A percentile compares a stretch with the other conserved stretches of the same genome.
Evolutionary conservation across 2,797 vertebrate genomes (phyloP).

Genomic region (Hydrophis major): DNA sequence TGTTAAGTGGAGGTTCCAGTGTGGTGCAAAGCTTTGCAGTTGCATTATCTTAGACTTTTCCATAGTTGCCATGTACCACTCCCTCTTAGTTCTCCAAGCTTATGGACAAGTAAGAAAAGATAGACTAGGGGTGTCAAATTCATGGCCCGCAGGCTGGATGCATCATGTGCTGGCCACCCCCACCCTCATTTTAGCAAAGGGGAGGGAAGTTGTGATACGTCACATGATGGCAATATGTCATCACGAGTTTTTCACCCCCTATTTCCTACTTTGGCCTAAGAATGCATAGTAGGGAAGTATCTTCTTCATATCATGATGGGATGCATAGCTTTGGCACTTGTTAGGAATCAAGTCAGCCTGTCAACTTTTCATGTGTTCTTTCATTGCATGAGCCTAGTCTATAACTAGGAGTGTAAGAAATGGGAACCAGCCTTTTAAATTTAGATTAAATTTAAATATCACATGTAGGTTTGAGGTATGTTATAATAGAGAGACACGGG

Average conservation of each 20-base stretch:
- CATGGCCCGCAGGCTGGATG: no score
- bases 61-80: not conserved
- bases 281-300: not conserved
- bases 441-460: not conserved
- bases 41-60: not conserved
- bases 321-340: not conserved
- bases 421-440: not conserved
- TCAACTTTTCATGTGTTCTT: not conserved
- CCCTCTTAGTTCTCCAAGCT: not conserved
- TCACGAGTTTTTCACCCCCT: no score
- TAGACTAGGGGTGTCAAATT: not conserved
- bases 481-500: not conserved
- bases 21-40: not conserved
- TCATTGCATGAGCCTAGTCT: not conserved
- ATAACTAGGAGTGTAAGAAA: not conserved
- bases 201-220: no score
- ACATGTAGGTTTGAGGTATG: not conserved
- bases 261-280: not conserved
- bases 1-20: not conserved
- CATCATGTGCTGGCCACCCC: no score
- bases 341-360: not conserved
- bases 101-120: not conserved
- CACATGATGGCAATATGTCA: no score
- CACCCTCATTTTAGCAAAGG: no score
- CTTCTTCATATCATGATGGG: not conserved